Percentiles rank a stretch among this genome's conserved stretches.
These are phyloP conservation scores for Epicampocera succincta DNA, from an alignment of 2,888 invertebrate species.

Conservation along the genomic window DNA sequence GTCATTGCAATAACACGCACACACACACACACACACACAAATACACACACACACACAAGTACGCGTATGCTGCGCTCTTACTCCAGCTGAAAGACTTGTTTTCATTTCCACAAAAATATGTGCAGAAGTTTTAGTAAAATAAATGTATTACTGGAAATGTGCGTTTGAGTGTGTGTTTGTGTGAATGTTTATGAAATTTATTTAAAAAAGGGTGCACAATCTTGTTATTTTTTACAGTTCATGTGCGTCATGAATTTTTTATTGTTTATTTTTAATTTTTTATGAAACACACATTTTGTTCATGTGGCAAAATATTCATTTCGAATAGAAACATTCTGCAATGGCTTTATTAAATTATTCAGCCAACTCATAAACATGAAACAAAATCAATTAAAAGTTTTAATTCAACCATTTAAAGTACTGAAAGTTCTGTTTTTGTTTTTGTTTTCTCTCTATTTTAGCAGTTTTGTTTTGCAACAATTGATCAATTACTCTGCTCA, in stretches of 20 bases:
- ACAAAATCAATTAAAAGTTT: constrained; percentile 62
- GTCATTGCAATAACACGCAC: constrained; percentile 6
- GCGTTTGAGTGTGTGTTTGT: not conserved
- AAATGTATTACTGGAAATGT: no score
- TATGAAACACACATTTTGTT: not conserved
- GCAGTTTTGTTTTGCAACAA: constrained; percentile 9
- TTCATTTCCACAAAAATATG: no score
- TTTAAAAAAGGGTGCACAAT: no score
- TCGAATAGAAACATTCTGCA: no score
- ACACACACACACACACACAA: not conserved
- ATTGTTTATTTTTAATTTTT: no score
- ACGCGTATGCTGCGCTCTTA: no score
- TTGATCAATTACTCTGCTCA: constrained; percentile 29
- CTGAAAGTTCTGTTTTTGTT: constrained; percentile 20
- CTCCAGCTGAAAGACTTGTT: no score
- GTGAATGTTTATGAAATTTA: not conserved
- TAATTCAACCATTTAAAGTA: constrained; percentile 34
- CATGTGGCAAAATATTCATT: not conserved
- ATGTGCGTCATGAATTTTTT: not conserved
- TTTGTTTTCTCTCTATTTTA: constrained; percentile 7
- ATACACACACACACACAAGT: not conserved
- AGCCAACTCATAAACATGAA: constrained; percentile 38
- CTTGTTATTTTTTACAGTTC: not conserved
- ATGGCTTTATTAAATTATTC: constrained; percentile 37
- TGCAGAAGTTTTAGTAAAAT: no score